Evolutionary conservation across 2,113 vertebrate species (phyloP).

Genomic region (Fukomys damarensis): DNA sequence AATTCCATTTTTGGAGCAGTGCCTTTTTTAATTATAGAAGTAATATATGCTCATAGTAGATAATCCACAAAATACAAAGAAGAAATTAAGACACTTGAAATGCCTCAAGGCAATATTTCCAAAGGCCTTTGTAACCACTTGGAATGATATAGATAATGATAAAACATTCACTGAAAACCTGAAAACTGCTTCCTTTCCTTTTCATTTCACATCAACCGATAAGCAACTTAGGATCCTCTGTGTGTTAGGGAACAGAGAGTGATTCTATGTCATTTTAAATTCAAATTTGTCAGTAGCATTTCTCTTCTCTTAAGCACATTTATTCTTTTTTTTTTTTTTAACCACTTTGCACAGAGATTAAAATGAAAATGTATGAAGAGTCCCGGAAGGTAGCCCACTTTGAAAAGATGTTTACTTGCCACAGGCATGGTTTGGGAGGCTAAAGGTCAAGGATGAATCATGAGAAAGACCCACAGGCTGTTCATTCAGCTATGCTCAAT

Average conservation of each 20-base stretch:
- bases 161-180: conserved; percentile 65
- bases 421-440: conserved; percentile 78
- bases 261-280: conserved; percentile 79
- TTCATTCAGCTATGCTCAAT: neutral
- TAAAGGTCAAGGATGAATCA: conserved; percentile 81
- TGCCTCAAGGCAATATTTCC: conserved; percentile 63
- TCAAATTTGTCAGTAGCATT: conserved; percentile 68
- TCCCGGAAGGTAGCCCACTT: conserved; percentile 83
- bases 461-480: conserved; percentile 63
- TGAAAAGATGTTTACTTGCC: conserved; percentile 84
- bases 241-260: conserved; percentile 68
- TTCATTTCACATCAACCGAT: conserved; percentile 39
- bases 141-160: conserved; percentile 65
- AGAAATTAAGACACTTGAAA: conserved; percentile 64
- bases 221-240: conserved; percentile 43
- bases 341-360: conserved; percentile 80
- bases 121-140: conserved; percentile 71
- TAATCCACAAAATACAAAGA: conserved; percentile 62
- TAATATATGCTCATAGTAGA: conserved; percentile 58
- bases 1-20: conserved; percentile 57
- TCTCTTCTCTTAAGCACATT: conserved; percentile 78
- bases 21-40: conserved; percentile 58
- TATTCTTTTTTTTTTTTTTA: conserved; percentile 69
- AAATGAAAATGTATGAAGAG: conserved; percentile 84
- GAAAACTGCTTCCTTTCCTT: neutral